A percentile compares a stretch with the other conserved stretches of the same genome.
Conservation (phyloP, 2,888 invertebrate species). For the Hydroisotoma schaefferi region DNA sequence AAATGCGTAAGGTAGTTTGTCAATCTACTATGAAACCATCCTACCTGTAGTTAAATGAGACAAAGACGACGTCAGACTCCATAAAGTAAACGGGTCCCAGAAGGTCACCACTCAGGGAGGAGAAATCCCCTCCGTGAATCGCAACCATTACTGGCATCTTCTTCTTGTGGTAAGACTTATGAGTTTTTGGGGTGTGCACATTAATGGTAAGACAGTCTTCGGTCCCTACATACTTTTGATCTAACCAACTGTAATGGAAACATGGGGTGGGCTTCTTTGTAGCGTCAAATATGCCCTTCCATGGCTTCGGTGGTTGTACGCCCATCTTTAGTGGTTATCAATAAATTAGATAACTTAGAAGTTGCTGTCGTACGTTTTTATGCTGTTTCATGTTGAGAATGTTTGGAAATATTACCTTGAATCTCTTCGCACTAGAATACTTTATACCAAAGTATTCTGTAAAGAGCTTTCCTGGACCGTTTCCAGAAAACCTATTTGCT, state of each 20-base stretch:
- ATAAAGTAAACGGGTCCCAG: slow-evolving; percentile 25
- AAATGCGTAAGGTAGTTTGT: too few species aligned
- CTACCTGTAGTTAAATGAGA: slow-evolving; percentile 24
- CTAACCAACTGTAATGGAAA: neutral
- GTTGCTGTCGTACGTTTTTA: neutral
- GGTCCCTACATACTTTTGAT: neutral
- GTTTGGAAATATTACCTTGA: slow-evolving; percentile 27
- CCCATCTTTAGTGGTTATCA: neutral
- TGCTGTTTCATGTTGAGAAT: neutral
- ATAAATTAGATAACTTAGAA: neutral
- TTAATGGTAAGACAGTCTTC: slow-evolving; percentile 21
- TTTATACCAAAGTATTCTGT: slow-evolving; percentile 31
- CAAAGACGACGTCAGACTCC: slow-evolving; percentile 22
- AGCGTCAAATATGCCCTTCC: slow-evolving; percentile 14
- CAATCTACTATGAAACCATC: neutral
- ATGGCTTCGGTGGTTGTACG: slow-evolving; percentile 15
- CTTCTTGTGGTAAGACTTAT: slow-evolving; percentile 15
- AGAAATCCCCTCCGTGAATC: slow-evolving; percentile 25
- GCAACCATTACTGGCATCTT: slow-evolving; percentile 19
- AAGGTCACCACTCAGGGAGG: slow-evolving; percentile 22
- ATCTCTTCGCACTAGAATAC: slow-evolving; percentile 28
- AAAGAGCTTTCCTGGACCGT: slow-evolving; percentile 21
- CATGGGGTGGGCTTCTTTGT: slow-evolving; percentile 1
- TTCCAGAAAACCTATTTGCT: too few species aligned
- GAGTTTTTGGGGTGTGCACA: slow-evolving; percentile 17